phyloP scores from a whole-genome alignment of 2,888 invertebrate genomes.

The Hypomecis atomaria region DNA sequence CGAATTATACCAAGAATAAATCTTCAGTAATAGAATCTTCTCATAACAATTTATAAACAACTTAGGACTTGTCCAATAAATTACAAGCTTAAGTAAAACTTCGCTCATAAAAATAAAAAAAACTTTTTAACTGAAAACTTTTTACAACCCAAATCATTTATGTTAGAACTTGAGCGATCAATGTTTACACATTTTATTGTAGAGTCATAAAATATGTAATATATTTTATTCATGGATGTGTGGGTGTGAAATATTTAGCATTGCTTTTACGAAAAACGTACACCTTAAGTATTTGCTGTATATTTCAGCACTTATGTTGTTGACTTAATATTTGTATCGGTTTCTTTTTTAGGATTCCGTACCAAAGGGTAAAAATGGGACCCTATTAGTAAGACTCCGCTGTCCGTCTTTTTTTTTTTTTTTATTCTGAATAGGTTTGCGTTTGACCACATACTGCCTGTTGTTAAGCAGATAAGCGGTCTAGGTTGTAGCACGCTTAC shows the following conservation, averaged over 20 bases:
- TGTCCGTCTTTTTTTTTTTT: not conserved
- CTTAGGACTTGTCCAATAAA: not conserved
- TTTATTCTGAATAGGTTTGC: too few species aligned
- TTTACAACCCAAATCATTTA: not conserved
- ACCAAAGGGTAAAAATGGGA: too few species aligned
- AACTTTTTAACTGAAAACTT: not conserved
- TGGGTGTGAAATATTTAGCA: slow-evolving; percentile 13
- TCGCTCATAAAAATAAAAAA: not conserved
- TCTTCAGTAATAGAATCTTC: too few species aligned
- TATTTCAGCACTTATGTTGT: not conserved
- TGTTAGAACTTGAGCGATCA: not conserved
- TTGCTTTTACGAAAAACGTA: not conserved
- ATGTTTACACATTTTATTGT: slow-evolving; percentile 3
- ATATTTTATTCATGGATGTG: slow-evolving; percentile 3
- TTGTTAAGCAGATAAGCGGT: too few species aligned
- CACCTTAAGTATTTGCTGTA: not conserved
- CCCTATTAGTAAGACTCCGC: too few species aligned
- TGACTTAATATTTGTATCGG: not conserved
- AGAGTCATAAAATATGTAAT: not conserved
- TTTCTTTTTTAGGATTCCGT: too few species aligned
- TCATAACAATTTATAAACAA: too few species aligned
- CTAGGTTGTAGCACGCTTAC: too few species aligned
- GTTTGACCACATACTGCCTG: too few species aligned
- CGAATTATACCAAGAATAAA: too few species aligned
- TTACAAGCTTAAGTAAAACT: not conserved